These are phyloP conservation scores for Sarotherodon lohbergeri DNA, from an alignment of 2,113 vertebrate species.

Conservation along the genomic window DNA sequence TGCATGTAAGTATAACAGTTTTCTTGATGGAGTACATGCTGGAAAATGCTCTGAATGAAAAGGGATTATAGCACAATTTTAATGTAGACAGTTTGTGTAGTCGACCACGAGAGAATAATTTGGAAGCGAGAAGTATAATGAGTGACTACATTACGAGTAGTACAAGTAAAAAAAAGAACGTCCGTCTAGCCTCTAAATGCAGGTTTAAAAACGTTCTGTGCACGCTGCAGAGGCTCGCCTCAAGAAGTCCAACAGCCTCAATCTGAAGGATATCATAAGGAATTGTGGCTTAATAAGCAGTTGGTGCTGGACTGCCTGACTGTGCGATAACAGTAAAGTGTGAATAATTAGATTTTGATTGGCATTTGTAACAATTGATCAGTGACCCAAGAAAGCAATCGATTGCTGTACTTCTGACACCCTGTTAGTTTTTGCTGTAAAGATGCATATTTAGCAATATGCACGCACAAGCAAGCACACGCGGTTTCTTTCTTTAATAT, in stretches of 20 bases:
- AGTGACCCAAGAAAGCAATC: conserved; percentile 54
- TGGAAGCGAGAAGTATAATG: background rate
- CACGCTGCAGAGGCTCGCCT: background rate
- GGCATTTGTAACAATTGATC: conserved; percentile 62
- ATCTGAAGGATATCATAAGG: background rate
- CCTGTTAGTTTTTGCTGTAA: conserved; percentile 31
- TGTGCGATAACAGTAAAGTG: conserved; percentile 24
- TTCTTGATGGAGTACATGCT: background rate
- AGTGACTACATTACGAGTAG: background rate
- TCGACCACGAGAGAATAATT: background rate
- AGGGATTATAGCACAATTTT: background rate
- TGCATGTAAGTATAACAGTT: background rate
- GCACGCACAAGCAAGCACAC: background rate
- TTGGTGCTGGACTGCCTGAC: background rate
- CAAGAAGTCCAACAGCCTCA: background rate
- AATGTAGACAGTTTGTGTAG: background rate
- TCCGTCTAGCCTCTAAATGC: background rate
- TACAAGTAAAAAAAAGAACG: background rate
- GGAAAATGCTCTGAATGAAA: background rate
- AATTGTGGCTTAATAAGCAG: background rate
- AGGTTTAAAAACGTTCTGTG: accelerated
- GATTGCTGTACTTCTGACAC: conserved; percentile 58
- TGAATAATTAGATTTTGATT: conserved; percentile 66
- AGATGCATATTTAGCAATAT: conserved; percentile 48
- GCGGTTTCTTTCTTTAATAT: background rate